These are phyloP conservation scores for Caenorhabditis japonica DNA, from an alignment of 2,888 invertebrate species.

Conservation along the genomic window DNA sequence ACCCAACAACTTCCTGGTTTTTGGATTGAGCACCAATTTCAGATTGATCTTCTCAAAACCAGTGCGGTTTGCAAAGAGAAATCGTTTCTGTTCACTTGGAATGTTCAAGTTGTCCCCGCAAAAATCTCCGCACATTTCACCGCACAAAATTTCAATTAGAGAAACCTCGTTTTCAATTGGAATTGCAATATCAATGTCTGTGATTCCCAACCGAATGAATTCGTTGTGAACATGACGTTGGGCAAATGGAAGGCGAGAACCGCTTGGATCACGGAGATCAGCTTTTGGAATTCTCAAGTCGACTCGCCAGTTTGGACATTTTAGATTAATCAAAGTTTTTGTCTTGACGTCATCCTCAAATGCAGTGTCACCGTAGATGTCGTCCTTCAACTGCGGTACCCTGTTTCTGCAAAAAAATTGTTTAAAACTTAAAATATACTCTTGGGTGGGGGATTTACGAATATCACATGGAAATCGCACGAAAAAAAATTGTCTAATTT, in stretches of 20 bases:
- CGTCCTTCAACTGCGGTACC: slow-evolving; percentile 43
- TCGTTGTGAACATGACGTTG: slow-evolving; percentile 69
- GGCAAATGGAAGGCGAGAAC: slow-evolving; percentile 51
- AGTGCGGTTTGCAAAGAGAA: slow-evolving; percentile 36
- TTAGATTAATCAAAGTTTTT: slow-evolving; percentile 20
- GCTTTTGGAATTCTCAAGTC: slow-evolving; percentile 65
- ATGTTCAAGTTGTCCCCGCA: slow-evolving; percentile 31
- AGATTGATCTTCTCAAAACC: slow-evolving; percentile 29
- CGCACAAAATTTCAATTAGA: slow-evolving; percentile 26
- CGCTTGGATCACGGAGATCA: slow-evolving; percentile 59
- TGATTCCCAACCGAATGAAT: slow-evolving; percentile 59
- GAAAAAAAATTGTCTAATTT: too few species aligned
- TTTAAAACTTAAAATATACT: too few species aligned
- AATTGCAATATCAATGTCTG: slow-evolving; percentile 56
- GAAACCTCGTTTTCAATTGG: slow-evolving; percentile 39
- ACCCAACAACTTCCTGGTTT: not conserved
- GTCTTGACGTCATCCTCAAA: slow-evolving; percentile 15
- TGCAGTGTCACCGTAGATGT: slow-evolving; percentile 21
- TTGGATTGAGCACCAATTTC: slow-evolving; percentile 7
- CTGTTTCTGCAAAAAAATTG: slow-evolving; percentile 30
- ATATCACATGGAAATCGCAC: too few species aligned
- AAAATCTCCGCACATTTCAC: slow-evolving; percentile 48
- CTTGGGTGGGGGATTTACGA: too few species aligned
- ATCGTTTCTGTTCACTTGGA: slow-evolving; percentile 26
- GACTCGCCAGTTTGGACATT: slow-evolving; percentile 46